Evolutionary conservation across 2,113 vertebrate genomes (phyloP).

Genomic region (Microcebus lehilahytsara): DNA sequence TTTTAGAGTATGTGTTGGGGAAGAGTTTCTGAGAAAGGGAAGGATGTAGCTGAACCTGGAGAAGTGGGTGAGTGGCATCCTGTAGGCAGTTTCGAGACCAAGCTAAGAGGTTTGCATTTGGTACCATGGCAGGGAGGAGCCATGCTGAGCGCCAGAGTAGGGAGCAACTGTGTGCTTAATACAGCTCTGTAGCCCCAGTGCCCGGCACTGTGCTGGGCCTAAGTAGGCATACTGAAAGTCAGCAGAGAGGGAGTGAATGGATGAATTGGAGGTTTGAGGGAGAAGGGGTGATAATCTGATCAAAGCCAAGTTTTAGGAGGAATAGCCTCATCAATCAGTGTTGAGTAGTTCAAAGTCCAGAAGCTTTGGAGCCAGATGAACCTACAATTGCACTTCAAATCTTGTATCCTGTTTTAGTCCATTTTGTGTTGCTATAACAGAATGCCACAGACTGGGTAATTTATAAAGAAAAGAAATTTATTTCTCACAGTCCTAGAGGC

Average conservation of each 20-base stretch:
- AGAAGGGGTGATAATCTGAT: background rate
- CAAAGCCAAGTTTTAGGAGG: background rate
- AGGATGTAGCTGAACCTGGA: background rate
- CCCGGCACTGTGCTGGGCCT: background rate
- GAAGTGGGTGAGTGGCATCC: background rate
- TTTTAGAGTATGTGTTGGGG: background rate
- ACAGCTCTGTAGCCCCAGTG: fast-evolving
- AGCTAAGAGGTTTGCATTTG: background rate
- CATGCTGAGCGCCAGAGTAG: background rate
- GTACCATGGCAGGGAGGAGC: background rate
- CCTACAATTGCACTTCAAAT: background rate
- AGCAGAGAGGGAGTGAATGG: background rate
- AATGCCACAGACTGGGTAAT: background rate
- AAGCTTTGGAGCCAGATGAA: background rate
- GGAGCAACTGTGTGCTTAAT: background rate
- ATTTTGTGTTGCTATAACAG: background rate
- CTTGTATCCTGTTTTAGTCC: background rate
- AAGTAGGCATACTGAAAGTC: background rate
- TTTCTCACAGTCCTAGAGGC: background rate
- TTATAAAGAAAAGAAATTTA: background rate
- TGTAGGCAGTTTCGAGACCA: background rate
- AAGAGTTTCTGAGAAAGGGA: background rate
- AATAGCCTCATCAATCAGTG: background rate
- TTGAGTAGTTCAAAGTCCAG: background rate
- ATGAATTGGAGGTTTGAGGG: background rate